Evolutionary conservation across 2,888 invertebrate species (phyloP).

Genomic region (Adelognathus sp.): DNA sequence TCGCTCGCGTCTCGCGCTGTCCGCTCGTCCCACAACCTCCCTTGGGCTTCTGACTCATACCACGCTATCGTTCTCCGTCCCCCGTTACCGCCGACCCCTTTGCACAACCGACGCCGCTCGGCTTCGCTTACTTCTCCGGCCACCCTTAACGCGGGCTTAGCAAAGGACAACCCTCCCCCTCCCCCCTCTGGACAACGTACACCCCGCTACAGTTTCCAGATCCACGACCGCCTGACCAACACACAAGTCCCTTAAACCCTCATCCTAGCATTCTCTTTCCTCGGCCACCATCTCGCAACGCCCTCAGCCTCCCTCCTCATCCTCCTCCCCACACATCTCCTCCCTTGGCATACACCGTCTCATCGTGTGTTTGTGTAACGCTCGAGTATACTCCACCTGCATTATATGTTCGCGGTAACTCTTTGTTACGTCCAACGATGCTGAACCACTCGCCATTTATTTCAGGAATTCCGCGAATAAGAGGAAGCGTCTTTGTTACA

Average conservation of each 20-base stretch:
- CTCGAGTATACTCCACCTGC: constrained; percentile 70
- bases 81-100: constrained; percentile 40
- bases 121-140: constrained; percentile 63
- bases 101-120: constrained; percentile 45
- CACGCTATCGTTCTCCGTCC: constrained; percentile 42
- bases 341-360: constrained; percentile 65
- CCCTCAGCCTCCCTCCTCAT: constrained; percentile 45
- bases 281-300: constrained; percentile 25
- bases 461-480: not conserved
- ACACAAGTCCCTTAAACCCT: constrained; percentile 40
- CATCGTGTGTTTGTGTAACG: constrained; percentile 74
- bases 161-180: constrained; percentile 75
- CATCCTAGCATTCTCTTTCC: constrained; percentile 4
- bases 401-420: constrained; percentile 69
- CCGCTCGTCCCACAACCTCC: constrained; percentile 43
- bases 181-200: constrained; percentile 61
- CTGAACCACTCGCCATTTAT: not conserved
- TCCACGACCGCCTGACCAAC: constrained; percentile 43
- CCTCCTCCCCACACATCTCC: constrained; percentile 46
- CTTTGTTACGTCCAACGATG: constrained; percentile 43
- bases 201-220: constrained; percentile 49
- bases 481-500: not conserved
- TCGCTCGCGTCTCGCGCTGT: constrained; percentile 47
- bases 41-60: constrained; percentile 39
- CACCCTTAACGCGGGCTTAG: constrained; percentile 79